These are phyloP conservation scores for Loripinus fragilis DNA, from an alignment of 2,888 invertebrate genomes.

Conservation along the genomic window DNA sequence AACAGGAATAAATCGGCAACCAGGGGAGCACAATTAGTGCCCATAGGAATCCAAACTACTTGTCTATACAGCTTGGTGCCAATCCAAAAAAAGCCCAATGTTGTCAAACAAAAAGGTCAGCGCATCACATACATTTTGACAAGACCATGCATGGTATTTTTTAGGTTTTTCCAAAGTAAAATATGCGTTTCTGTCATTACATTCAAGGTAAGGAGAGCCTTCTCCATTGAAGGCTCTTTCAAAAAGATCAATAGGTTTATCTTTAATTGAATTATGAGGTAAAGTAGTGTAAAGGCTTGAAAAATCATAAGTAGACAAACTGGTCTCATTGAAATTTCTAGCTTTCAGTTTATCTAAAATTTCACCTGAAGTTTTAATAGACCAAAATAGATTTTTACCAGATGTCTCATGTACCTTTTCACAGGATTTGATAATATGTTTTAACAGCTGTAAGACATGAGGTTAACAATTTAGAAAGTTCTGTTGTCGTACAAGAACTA, in stretches of 20 bases:
- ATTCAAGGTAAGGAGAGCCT: not conserved
- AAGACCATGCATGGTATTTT: not conserved
- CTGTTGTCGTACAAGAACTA: not conserved
- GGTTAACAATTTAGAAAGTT: not conserved
- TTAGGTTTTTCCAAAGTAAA: not conserved
- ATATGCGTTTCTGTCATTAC: not conserved
- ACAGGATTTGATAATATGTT: not conserved
- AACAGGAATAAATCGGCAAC: constrained; percentile 1
- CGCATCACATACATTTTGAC: not conserved
- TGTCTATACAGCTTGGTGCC: not conserved
- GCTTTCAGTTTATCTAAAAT: not conserved
- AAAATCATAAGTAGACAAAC: constrained; percentile 4
- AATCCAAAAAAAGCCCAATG: not conserved
- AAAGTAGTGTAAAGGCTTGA: not conserved
- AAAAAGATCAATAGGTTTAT: not conserved
- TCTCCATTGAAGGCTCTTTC: not conserved
- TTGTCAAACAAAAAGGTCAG: not conserved
- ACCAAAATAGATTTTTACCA: not conserved
- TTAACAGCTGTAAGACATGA: not conserved
- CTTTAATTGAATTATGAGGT: not conserved
- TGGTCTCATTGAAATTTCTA: not conserved
- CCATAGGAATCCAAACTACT: not conserved
- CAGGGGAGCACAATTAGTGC: too few species aligned
- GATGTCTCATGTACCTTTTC: not conserved
- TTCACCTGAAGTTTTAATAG: not conserved